These are phyloP conservation scores for Oncorhynchus gorbuscha DNA, from an alignment of 2,113 vertebrate genomes.

Conservation along the genomic window DNA sequence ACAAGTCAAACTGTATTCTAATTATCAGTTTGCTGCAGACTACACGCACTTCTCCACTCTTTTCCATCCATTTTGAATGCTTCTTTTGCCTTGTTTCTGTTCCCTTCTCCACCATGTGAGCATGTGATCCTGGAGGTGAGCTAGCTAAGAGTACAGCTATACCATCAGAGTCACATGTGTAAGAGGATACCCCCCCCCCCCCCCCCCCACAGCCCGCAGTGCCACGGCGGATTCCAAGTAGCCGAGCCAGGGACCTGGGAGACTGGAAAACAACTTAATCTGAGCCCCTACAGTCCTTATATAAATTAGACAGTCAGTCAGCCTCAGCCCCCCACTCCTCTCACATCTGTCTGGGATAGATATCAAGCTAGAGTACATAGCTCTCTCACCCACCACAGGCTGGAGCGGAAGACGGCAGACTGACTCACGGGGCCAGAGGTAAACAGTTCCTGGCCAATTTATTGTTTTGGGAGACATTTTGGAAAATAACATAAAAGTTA, in stretches of 20 bases:
- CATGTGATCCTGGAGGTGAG: conserved; percentile 49
- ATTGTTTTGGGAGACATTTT: neutral
- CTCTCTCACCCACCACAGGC: neutral
- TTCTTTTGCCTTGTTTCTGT: neutral
- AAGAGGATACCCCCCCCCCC: conserved; percentile 60
- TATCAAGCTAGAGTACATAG: neutral
- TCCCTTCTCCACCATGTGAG: conserved; percentile 49
- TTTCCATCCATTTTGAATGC: too few species aligned
- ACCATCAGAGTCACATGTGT: conserved; percentile 55
- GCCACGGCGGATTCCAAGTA: neutral
- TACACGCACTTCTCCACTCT: too few species aligned
- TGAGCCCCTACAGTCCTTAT: conserved; percentile 39
- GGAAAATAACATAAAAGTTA: too few species aligned
- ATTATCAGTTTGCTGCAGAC: too few species aligned
- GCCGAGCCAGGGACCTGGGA: conserved; percentile 44
- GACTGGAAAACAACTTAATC: conserved; percentile 44
- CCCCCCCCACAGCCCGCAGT: conserved; percentile 34
- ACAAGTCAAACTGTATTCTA: too few species aligned
- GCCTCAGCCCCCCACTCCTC: neutral
- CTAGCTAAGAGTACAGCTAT: conserved; percentile 22
- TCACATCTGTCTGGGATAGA: conserved; percentile 1
- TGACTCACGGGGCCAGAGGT: neutral
- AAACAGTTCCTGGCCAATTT: neutral
- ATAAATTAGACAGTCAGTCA: conserved; percentile 39
- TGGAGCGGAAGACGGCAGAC: neutral